Percentiles rank a stretch among this genome's conserved stretches.
These are phyloP conservation scores for Smittia sp. DNA, from an alignment of 2,888 invertebrate genomes.

Conservation along the genomic window DNA sequence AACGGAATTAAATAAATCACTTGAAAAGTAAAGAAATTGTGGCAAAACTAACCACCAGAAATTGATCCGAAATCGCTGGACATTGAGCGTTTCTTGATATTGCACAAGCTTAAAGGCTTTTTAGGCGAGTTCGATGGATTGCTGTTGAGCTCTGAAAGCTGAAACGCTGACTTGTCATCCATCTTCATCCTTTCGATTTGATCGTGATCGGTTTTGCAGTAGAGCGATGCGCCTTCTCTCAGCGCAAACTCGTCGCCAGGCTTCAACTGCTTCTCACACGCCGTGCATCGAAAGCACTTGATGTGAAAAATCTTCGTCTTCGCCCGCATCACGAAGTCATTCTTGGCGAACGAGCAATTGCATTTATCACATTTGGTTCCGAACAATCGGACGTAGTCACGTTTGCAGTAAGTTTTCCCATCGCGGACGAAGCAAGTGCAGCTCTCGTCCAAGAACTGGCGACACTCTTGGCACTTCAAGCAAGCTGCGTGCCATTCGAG, in stretches of 20 bases:
- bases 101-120: conserved; percentile 58
- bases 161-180: conserved; percentile 10
- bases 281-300: conserved; percentile 96
- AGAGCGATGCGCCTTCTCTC: conserved; percentile 89
- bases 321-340: conserved; percentile 98
- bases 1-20: conserved; percentile 44
- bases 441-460: conserved; percentile 93
- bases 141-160: conserved; percentile 43
- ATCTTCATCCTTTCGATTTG: conserved; percentile 28
- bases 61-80: conserved; percentile 74
- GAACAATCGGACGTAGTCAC: conserved; percentile 97
- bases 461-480: conserved; percentile 95
- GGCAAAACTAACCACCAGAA: conserved; percentile 66
- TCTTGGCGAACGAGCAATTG: conserved; percentile 87
- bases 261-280: conserved; percentile 86
- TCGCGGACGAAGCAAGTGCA: conserved; percentile 99
- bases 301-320: conserved; percentile 97
- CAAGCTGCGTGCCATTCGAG: conserved; percentile 99
- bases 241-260: conserved; percentile 98
- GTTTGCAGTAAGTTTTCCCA: conserved; percentile 97
- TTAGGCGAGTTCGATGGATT: conserved; percentile 44
- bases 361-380: conserved; percentile 98
- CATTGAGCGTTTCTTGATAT: conserved; percentile 58
- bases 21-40: too few species aligned
- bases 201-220: conserved; percentile 93